Evolutionary conservation across 2,888 invertebrate species (phyloP).

Genomic region (Hartigia nigra): DNA sequence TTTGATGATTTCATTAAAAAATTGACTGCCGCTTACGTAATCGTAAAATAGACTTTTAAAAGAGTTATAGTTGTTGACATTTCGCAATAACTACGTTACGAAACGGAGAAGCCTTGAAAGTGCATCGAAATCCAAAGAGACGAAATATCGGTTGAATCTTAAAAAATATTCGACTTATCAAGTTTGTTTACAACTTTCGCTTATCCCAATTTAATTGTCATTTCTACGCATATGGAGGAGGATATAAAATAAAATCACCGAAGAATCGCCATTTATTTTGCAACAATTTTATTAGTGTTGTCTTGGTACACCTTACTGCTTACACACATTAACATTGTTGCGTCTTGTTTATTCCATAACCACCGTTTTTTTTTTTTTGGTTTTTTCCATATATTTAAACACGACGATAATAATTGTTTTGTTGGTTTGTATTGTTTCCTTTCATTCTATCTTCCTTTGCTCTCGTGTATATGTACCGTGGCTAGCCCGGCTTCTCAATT

Average conservation of each 20-base stretch:
- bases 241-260: background rate
- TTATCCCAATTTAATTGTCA: background rate
- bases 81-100: background rate
- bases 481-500: constrained; percentile 15
- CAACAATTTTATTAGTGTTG: constrained; percentile 27
- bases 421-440: constrained; percentile 5
- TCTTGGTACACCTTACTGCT: constrained; percentile 23
- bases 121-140: background rate
- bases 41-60: background rate
- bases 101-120: background rate
- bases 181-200: background rate
- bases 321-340: constrained; percentile 23
- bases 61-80: background rate
- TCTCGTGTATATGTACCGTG: constrained; percentile 5
- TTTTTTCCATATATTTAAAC: constrained; percentile 25
- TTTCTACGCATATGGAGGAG: too few species aligned
- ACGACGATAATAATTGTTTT: constrained; percentile 25
- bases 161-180: background rate
- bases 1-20: background rate
- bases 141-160: background rate
- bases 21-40: background rate
- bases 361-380: constrained; percentile 13
- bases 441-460: background rate
- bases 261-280: constrained; percentile 10
- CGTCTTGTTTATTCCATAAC: constrained; percentile 13